These are phyloP conservation scores for Phocoena phocoena DNA, from an alignment of 2,113 vertebrate genomes.

Conservation along the genomic window DNA sequence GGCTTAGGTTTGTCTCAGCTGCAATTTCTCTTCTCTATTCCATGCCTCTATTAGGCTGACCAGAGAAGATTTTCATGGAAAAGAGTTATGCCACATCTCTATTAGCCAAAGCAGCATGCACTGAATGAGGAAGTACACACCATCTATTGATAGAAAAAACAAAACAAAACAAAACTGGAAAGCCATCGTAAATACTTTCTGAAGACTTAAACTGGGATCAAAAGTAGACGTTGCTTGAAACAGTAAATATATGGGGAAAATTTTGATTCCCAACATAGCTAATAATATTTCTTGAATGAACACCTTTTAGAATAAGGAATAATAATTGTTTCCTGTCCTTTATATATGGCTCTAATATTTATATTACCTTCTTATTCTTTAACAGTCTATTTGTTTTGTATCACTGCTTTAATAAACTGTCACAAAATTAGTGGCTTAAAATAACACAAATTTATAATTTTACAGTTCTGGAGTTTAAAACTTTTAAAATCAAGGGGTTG, in stretches of 20 bases:
- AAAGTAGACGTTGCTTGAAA: neutral
- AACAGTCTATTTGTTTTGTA: neutral
- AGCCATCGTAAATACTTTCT: neutral
- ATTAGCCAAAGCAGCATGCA: neutral
- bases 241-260: neutral
- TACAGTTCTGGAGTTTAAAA: neutral
- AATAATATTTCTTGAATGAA: neutral
- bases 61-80: neutral
- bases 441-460: neutral
- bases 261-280: neutral
- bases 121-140: neutral
- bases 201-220: neutral
- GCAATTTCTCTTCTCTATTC: neutral
- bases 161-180: neutral
- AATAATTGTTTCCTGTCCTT: neutral
- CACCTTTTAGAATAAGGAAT: neutral
- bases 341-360: neutral
- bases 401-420: neutral
- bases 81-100: neutral
- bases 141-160: neutral
- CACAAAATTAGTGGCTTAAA: neutral
- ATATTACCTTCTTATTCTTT: neutral
- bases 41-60: accelerated
- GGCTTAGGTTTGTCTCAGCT: neutral
- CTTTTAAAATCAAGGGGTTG: neutral